Percentiles rank a stretch among this genome's conserved stretches.
phyloP scores from a whole-genome alignment of 2,888 invertebrate species.

The Incurvaria masculella region DNA sequence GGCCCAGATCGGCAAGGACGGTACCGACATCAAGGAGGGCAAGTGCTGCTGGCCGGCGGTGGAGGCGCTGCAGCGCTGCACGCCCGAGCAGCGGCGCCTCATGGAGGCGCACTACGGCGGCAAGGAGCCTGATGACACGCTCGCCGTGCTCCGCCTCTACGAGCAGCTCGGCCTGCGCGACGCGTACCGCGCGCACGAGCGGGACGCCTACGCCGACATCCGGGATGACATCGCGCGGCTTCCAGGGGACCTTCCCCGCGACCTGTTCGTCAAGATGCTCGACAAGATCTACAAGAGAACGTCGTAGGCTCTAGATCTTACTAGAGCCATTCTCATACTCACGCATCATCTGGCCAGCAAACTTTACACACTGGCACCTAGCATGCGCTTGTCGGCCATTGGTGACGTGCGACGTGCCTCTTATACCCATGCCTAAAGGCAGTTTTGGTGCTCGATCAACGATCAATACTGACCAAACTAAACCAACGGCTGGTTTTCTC shows the following conservation, averaged over 20 bases:
- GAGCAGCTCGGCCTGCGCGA: constrained; percentile 66
- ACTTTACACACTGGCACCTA: no score
- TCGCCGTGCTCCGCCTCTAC: constrained; percentile 32
- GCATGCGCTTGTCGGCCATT: no score
- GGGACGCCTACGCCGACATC: constrained; percentile 68
- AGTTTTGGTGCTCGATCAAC: no score
- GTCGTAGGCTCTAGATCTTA: constrained; percentile 21
- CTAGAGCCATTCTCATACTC: no score
- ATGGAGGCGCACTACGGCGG: constrained; percentile 71
- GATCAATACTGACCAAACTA: no score
- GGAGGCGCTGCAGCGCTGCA: constrained; percentile 69
- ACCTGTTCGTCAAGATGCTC: constrained; percentile 70
- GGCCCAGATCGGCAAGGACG: constrained; percentile 71
- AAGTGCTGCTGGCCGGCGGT: constrained; percentile 93
- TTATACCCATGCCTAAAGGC: no score
- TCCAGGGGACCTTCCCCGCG: constrained; percentile 68
- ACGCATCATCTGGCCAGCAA: no score
- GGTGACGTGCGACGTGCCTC: no score
- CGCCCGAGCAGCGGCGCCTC: constrained; percentile 59
- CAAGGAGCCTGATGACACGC: constrained; percentile 60
- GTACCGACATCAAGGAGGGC: constrained; percentile 82
- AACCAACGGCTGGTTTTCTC: no score
- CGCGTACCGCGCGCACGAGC: constrained; percentile 68
- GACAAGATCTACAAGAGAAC: constrained; percentile 65
- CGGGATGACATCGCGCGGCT: constrained; percentile 67